phyloP scores from a whole-genome alignment of 2,113 vertebrate genomes.

The Anser cygnoides region DNA sequence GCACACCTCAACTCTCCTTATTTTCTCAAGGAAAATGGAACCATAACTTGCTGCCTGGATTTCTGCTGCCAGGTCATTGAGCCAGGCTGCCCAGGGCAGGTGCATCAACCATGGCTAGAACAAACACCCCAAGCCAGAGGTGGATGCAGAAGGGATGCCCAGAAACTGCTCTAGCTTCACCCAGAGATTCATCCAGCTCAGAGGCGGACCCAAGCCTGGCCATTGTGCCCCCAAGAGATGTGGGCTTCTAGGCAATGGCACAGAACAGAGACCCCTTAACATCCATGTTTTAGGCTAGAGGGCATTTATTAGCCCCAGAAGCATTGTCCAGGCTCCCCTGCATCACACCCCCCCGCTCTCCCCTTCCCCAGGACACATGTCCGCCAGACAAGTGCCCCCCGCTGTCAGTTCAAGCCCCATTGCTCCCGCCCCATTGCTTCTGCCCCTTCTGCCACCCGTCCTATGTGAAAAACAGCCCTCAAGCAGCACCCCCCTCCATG shows the following conservation, averaged over 20 bases:
- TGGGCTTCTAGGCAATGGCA: not conserved
- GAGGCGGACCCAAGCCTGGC: not conserved
- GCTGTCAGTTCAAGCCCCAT: not conserved
- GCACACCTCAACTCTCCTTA: not conserved
- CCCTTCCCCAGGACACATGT: not conserved
- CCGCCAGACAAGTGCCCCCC: not conserved
- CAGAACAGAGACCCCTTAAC: not conserved
- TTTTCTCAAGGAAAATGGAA: not conserved
- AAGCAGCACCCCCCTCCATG: not conserved
- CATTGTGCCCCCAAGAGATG: not conserved
- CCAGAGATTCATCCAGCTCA: not conserved
- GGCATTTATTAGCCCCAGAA: not conserved
- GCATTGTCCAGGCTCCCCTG: not conserved
- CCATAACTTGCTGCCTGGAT: fast-evolving
- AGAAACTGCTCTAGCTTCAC: not conserved
- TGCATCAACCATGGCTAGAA: not conserved
- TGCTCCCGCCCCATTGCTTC: not conserved
- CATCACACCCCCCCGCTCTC: no score
- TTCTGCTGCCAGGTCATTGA: not conserved
- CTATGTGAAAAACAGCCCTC: not conserved
- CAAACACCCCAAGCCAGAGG: fast-evolving
- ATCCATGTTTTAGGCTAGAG: fast-evolving
- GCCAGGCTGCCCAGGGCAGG: not conserved
- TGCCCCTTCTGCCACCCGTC: not conserved
- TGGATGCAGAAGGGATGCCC: not conserved